phyloP scores from a whole-genome alignment of 2,888 invertebrate species.

The Aproaerema taeniolella region DNA sequence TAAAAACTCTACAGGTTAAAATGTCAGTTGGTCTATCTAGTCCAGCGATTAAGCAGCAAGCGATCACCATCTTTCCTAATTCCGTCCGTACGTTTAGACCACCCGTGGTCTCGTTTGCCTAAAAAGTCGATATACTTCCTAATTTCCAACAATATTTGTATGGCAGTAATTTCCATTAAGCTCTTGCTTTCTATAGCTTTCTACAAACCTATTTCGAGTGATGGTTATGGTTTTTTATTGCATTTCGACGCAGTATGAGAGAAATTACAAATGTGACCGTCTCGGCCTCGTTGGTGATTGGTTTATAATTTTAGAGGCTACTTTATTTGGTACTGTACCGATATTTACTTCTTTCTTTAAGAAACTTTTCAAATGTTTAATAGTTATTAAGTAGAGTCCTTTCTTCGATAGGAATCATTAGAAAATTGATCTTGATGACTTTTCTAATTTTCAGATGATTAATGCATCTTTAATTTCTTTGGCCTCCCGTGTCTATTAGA shows the following conservation, averaged over 20 bases:
- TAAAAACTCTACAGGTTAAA: neutral
- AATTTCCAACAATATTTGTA: neutral
- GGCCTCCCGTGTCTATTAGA: too few relatives aligned
- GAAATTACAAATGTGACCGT: neutral
- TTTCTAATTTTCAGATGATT: too few relatives aligned
- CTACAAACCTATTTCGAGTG: neutral
- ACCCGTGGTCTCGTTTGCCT: conserved; percentile 9
- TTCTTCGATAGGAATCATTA: too few relatives aligned
- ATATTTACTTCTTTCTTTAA: too few relatives aligned
- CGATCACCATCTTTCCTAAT: conserved; percentile 16
- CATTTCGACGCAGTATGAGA: neutral
- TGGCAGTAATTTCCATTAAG: conserved; percentile 4
- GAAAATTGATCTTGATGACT: too few relatives aligned
- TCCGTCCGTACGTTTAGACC: conserved; percentile 2
- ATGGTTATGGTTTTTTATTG: neutral
- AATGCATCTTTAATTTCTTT: too few relatives aligned
- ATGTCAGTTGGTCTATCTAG: conserved; percentile 9
- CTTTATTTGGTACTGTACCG: too few relatives aligned
- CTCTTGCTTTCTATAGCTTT: conserved; percentile 5
- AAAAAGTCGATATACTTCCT: conserved; percentile 1
- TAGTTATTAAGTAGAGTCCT: too few relatives aligned
- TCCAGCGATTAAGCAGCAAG: conserved; percentile 20
- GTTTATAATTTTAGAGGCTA: too few relatives aligned
- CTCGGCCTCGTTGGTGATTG: neutral
- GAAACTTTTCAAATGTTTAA: too few relatives aligned